Evolutionary conservation across 2,113 vertebrate species (phyloP).

Genomic region (Hippocampus barbouri): DNA sequence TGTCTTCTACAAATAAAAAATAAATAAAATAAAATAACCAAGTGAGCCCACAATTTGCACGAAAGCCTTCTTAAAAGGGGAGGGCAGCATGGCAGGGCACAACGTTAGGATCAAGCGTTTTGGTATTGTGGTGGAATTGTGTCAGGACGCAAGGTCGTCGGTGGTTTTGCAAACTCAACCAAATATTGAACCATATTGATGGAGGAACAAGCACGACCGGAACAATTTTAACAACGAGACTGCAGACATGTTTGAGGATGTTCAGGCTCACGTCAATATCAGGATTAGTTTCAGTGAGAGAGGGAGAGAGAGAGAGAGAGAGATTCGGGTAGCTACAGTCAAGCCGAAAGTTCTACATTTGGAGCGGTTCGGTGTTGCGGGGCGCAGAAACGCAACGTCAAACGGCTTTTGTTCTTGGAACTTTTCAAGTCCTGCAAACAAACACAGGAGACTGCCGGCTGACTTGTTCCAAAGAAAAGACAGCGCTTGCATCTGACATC

Average conservation of each 20-base stretch:
- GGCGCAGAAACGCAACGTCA: background rate
- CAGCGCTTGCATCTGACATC: background rate
- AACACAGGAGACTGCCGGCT: background rate
- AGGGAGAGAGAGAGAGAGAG: background rate
- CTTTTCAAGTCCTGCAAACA: background rate
- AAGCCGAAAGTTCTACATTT: background rate
- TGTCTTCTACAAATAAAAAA: constrained; percentile 66
- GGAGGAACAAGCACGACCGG: background rate
- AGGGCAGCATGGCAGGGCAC: constrained; percentile 44
- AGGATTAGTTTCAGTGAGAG: too few relatives aligned
- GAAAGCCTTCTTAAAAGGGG: constrained; percentile 21
- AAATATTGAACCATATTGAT: background rate
- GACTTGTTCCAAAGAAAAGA: background rate
- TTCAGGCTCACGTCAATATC: too few relatives aligned
- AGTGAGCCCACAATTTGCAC: constrained; percentile 21
- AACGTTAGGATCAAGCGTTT: constrained; percentile 51
- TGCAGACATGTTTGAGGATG: background rate
- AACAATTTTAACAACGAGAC: too few relatives aligned
- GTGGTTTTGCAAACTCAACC: background rate
- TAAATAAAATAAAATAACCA: constrained; percentile 38
- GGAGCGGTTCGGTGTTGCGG: background rate
- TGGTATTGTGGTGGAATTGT: constrained; percentile 1
- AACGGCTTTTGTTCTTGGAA: background rate
- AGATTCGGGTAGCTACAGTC: background rate
- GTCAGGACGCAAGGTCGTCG: background rate